Percentiles rank a stretch among this genome's conserved stretches.
These are phyloP conservation scores for Phallusia fumigata DNA, from an alignment of 23 tunicate species.

Conservation along the genomic window DNA sequence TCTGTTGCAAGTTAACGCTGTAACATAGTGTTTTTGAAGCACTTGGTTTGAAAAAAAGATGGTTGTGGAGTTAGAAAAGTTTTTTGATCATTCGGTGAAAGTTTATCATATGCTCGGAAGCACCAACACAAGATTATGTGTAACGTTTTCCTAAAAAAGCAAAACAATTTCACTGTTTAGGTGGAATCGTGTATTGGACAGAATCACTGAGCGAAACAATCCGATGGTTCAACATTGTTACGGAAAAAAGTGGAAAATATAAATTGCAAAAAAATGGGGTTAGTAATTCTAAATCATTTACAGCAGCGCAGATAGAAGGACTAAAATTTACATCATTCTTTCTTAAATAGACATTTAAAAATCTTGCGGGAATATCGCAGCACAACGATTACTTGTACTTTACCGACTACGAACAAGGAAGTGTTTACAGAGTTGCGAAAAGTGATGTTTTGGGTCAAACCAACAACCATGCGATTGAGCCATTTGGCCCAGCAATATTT, in stretches of 20 bases:
- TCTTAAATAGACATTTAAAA: background rate
- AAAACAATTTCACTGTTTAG: background rate
- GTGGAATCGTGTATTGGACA: background rate
- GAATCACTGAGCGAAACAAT: background rate
- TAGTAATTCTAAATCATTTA: background rate
- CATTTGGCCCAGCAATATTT: conserved; percentile 1
- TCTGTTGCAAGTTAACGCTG: too few relatives aligned
- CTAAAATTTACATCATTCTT: background rate
- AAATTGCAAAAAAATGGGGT: conserved; percentile 2
- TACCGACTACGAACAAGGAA: background rate
- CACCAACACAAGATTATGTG: too few relatives aligned
- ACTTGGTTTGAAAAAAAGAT: too few relatives aligned
- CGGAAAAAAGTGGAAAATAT: conserved; percentile 5
- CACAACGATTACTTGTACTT: background rate
- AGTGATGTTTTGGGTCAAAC: background rate
- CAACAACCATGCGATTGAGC: background rate
- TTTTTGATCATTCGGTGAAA: too few relatives aligned
- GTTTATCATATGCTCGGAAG: too few relatives aligned
- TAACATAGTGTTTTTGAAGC: too few relatives aligned
- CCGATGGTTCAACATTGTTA: background rate
- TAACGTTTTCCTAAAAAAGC: too few relatives aligned
- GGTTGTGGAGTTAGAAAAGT: too few relatives aligned
- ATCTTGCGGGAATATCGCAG: background rate
- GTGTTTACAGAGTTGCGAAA: background rate
- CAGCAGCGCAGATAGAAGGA: too few relatives aligned